Evolutionary conservation across 1,140 invertebrate species (phyloP), one percentile per base, ranked within the genome.

Genomic region (Sarcophaga bullata): DNA sequence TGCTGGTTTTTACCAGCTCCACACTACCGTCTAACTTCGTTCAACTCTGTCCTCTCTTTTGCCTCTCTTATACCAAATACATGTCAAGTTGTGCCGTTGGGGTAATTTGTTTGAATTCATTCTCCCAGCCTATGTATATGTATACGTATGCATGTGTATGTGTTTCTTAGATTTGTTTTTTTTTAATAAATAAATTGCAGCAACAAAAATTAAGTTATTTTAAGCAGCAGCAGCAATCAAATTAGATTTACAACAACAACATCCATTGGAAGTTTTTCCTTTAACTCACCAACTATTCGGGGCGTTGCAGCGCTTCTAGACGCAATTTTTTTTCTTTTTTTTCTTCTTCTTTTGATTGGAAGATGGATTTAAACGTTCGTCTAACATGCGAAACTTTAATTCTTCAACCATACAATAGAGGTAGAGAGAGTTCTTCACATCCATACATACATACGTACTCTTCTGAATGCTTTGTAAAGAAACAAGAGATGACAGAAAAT

Each of bases 141-240:
- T n/a, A n/a, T n/a, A n/a, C n/a, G n/a, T n/a, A n/a, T n/a, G n/a
- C n/a, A n/a, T n/a, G n/a, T n/a, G n/a, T 78, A 25, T 50, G 19
- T 11, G 48, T 78, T 50, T 78, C 50, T 17, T 49, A n/a, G 54
- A 7, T 62, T 15, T 62, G 1, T 72, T 72, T 72, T 25, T 49
- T 76, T 78, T 78, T 78, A 47, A 76, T 49, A 75, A 13, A 75
- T 75, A 25, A 17, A 78, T 78, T 78, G 75, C 75, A 50, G 11
- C 19, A n/a, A 15, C 73, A n/a, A 52, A 78, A 78, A 78, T 78
- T 78, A 78, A 78, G 75, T 78, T 78, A 78, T 78, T 78, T 78
- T 68, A 25, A 68, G 62, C 62, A 19, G 25, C 25, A 37, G 25
- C 62, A 9, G 62, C 11, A 48, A 78, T 78, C 75, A 78, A 78